These are phyloP conservation scores for Stenopsyche tienmushanensis DNA, from an alignment of 1,140 invertebrate species.

Conservation along the genomic window DNA sequence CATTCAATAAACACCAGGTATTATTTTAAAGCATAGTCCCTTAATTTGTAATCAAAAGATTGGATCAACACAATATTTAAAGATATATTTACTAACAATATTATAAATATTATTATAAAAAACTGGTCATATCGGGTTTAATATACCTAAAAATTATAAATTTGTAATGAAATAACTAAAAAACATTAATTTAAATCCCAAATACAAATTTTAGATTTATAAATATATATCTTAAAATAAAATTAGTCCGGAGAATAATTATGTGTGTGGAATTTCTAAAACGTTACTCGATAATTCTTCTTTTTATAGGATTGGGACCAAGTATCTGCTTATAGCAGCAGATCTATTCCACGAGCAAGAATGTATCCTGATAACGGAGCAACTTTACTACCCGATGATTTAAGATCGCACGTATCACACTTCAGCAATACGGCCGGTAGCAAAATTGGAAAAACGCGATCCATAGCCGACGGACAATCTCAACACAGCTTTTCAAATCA, in stretches of 20 bases:
- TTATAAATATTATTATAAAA: not conserved
- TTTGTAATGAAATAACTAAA: not conserved
- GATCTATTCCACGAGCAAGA: conserved; percentile 82
- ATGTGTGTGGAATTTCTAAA: too few species aligned
- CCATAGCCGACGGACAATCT: conserved; percentile 80
- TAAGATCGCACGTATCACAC: conserved; percentile 67
- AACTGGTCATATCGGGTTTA: not conserved
- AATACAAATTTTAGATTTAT: too few species aligned
- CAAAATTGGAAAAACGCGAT: conserved; percentile 58
- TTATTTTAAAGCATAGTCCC: too few species aligned
- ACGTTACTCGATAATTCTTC: too few species aligned
- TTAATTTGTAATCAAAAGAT: not conserved
- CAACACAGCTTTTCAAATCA: conserved; percentile 83
- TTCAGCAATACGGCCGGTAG: conserved; percentile 55
- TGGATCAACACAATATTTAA: not conserved
- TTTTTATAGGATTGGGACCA: conserved; percentile 88
- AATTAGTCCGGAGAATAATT: too few species aligned
- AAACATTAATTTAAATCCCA: conserved; percentile 3
- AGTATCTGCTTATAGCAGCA: conserved; percentile 85
- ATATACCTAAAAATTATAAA: not conserved
- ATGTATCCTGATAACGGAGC: conserved; percentile 74
- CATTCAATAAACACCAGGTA: conserved; percentile 77
- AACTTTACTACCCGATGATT: conserved; percentile 59
- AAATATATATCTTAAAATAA: too few species aligned
- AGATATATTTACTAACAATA: conserved; percentile 3